Base-by-base conservation (phyloP, 2,797 vertebrate genomes). In the Gymnoscopelus braueri region DNA sequence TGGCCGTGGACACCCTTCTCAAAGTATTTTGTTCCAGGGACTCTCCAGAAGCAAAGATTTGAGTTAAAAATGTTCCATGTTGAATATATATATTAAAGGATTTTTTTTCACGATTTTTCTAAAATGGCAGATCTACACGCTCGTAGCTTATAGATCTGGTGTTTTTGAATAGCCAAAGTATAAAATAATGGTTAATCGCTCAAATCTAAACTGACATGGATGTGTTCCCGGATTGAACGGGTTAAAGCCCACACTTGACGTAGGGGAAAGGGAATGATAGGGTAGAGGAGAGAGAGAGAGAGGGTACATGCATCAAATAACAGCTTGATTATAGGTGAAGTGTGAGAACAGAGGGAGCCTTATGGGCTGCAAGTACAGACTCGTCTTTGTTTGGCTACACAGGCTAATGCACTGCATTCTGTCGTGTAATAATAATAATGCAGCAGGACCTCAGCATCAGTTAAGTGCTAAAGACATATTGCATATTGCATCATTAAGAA, bases 261-360 rank as follows among this genome's bases (percentile, higher is more conserved):
- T 3, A 26, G 59, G 71, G 60, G 60, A 63, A 60, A 67, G 29
- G 62, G 65, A 51, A 29, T 9, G 69, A 39, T 8, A 24, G 70
- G 75, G 47, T 65, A 15, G 64, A 65, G 64, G 64, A 71, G 39
- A 10, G 39, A 35, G 39, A 44, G 7, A 44, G 39, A 9, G 49
- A 19, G 0, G 69, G 59, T 69, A 67, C 58, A 63, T 77, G 86
- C 83, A 73, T 88, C 82, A 57, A 83, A 74, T 85, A 81, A 80
- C 83, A 64, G 60, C 68, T 69, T 83, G 71, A 88, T 90, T 86
- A 86, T 72, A 79, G 74, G 75, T 32, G 81, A 83, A 73, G 78
- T 81, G 39, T 57, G 83, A 84, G 83, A 87, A 84, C 84, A 84
- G 73, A 72, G 62, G 53, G 15, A 2, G 12, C 68, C 65, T 71